phyloP scores from a whole-genome alignment of 2,888 invertebrate species.

The Papilio protenor region DNA sequence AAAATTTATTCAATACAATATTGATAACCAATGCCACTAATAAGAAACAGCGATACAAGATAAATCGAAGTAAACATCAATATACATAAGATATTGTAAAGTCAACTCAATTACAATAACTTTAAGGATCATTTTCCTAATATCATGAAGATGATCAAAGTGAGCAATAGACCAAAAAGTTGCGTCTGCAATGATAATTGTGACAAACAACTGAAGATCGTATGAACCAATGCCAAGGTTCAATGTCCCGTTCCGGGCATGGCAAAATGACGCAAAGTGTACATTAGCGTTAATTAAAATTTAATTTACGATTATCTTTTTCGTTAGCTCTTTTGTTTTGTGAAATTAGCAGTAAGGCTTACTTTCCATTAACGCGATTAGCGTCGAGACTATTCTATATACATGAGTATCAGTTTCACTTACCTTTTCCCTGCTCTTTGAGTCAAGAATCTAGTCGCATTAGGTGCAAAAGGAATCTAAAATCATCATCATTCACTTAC shows the following conservation, averaged over 20 bases:
- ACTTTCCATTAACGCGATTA: not conserved
- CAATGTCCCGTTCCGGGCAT: conserved; percentile 28
- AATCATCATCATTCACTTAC: too few species aligned
- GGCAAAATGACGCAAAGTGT: conserved; percentile 11
- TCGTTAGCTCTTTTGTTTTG: not conserved
- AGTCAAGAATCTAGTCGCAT: too few species aligned
- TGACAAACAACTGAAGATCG: conserved; percentile 30
- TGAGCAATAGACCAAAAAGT: conserved; percentile 40
- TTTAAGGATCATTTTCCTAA: conserved; percentile 3
- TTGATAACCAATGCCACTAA: conserved; percentile 49
- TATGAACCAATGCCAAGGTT: conserved; percentile 39
- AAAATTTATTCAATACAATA: conserved; percentile 18
- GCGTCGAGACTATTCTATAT: not conserved
- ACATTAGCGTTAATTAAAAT: not conserved
- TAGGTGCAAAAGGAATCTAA: too few species aligned
- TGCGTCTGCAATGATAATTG: conserved; percentile 33
- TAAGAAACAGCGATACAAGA: conserved; percentile 40
- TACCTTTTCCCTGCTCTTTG: too few species aligned
- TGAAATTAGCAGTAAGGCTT: not conserved
- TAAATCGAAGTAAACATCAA: conserved; percentile 39
- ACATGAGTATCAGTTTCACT: too few species aligned
- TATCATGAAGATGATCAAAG: not conserved
- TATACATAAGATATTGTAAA: not conserved
- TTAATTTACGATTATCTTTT: not conserved
- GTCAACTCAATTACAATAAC: not conserved